Percentiles rank a stretch among this genome's conserved stretches.
Evolutionary conservation across 1,140 invertebrate species (phyloP).

Genomic region (Scaptomyza montana): DNA sequence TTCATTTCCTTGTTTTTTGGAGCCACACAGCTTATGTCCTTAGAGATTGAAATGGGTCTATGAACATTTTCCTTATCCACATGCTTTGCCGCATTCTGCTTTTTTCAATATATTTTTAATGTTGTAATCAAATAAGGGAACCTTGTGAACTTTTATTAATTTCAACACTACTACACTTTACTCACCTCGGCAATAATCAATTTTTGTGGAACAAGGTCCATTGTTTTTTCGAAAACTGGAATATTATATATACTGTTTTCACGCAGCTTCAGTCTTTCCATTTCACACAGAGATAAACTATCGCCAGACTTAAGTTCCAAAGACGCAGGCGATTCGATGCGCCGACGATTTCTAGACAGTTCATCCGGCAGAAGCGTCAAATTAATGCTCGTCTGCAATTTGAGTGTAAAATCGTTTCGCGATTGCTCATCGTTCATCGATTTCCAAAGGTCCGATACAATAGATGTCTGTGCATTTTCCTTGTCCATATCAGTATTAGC

Average conservation of each 20-base stretch:
- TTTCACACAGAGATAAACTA: slow-evolving; percentile 25
- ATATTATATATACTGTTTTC: slow-evolving; percentile 17
- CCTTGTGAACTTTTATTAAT: background rate
- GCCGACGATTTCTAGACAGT: background rate
- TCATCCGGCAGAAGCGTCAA: slow-evolving; percentile 60
- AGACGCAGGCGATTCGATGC: slow-evolving; percentile 3
- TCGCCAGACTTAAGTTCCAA: slow-evolving; percentile 9
- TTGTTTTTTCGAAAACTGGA: slow-evolving; percentile 47
- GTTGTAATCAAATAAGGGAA: background rate
- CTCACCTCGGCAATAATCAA: slow-evolving; percentile 15
- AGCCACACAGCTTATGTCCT: background rate
- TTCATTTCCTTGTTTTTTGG: slow-evolving; percentile 3
- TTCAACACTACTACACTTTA: background rate
- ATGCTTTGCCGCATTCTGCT: slow-evolving; percentile 10
- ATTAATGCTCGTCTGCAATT: slow-evolving; percentile 61
- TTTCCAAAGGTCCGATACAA: too few relatives aligned
- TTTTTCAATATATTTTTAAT: background rate
- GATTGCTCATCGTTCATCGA: slow-evolving; percentile 15
- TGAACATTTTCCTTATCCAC: slow-evolving; percentile 14
- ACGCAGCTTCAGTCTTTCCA: slow-evolving; percentile 35
- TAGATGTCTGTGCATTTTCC: slow-evolving; percentile 38
- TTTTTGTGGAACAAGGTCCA: slow-evolving; percentile 50
- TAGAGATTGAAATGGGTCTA: background rate
- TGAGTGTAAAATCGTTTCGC: slow-evolving; percentile 26
- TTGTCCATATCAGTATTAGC: slow-evolving; percentile 28